Evolutionary conservation across 2,797 vertebrate species (phyloP), one percentile per base, ranked within the genome.

Genomic region (Lemur catta): DNA sequence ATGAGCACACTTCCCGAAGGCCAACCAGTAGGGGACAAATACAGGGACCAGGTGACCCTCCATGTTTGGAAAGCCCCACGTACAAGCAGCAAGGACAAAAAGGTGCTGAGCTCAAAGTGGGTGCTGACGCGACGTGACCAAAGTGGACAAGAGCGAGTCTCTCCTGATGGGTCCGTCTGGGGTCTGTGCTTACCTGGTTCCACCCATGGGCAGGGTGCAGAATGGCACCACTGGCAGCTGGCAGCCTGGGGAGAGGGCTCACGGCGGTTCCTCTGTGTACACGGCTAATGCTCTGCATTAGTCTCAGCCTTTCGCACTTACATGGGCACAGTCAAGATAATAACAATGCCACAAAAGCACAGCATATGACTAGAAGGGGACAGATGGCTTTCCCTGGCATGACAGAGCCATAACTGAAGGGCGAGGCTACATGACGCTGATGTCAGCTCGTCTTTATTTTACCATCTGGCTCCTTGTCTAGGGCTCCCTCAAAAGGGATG

Each of bases 391-490:
- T 65, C 63, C 46, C 80, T 18, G 3, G 33, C n/a, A 80, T 12
- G 86, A 79, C 28, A n/a, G 72, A 84, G 67, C 35, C 38, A 0
- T 63, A 61, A 15, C 84, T 1, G 63, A 85, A 78, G 78, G 57
- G 95, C 30, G 35, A 81, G 82, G 5, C 82, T 50, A 6, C 28
- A 81, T 35, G 89, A 80, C 79, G 86, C 59, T 92, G 95, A 96
- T 96, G 93, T 89, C 59, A 55, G 79, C 59, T 35, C 13, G 75
- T 43, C 95, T 96, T 96, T 96, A 59, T 96, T 76, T 69, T 48
- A 84, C 89, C 85, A 95, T 95, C 96, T 94, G 94, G 94, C 76
- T 93, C 17, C 75, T 91, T 91, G 65, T 87, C 93, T 61, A 80
- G 41, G 43, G 48, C 78, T 72, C 50, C 67, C 67, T 96, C 67